Base-by-base conservation (phyloP, 2,113 vertebrate species). In the Arothron firmamentum region DNA sequence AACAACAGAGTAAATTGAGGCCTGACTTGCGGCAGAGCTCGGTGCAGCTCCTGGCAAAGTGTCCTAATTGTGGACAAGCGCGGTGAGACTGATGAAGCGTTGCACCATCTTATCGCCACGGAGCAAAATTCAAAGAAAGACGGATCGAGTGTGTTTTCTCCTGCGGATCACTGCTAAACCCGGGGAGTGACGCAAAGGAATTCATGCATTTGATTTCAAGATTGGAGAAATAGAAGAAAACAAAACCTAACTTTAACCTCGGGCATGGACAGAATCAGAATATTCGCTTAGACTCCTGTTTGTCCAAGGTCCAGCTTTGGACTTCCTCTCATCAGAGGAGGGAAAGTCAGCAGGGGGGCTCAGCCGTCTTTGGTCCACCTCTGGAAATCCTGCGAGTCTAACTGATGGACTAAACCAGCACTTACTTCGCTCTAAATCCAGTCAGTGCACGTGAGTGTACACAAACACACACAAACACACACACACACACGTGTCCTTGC, bases 1-100 rank as follows among this genome's bases (percentile, higher is more conserved):
- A 84, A 77, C 75, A 76, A 68, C 77, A 68, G 70, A 77, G 71
- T 52, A 72, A 74, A 81, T 79, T 75, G 68, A 79, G 59, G 58
- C 69, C 63, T 50, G 52, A 49, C 43, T 67, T 67, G 72, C 62
- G 60, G 71, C 28, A 11, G 49, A 50, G 70, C 57, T 28, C 69
- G 53, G 58, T 43, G 53, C 42, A 53, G 65, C 59, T 66, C 60
- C 49, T 52, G 67, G 73, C 75, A 79, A 57, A 75, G 52, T 70
- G 67, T 57, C 20, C 62, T 67, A 75, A 83, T 84, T 11, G 41
- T 55, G 50, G 51, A 49, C 55, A 54, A 57, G 51, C 1, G 19
- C 53, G 53, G 45, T 47, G 60, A 45, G 77, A 70, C 60, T 72
- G 70, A 67, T 70, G 38, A 60, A 28, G 52, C 46, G 19, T 20